phyloP scores from a whole-genome alignment of 2,888 invertebrate genomes.

The Heliconius charithonia region DNA sequence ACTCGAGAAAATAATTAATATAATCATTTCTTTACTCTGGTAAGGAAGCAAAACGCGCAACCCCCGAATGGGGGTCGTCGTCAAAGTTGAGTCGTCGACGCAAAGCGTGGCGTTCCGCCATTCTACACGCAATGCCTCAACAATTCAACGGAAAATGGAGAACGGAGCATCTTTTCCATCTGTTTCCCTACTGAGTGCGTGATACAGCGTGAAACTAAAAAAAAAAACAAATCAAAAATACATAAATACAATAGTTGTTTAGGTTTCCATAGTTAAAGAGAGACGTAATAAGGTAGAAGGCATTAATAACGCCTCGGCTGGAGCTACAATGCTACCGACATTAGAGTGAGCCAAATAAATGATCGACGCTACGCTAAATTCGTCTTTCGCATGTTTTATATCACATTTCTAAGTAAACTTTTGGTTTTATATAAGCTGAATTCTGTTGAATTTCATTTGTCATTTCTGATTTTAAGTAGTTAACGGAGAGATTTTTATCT shows the following conservation, averaged over 20 bases:
- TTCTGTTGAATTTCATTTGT: background rate
- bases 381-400: constrained; percentile 23
- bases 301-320: constrained; percentile 22
- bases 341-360: constrained; percentile 29
- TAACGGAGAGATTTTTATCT: too few relatives aligned
- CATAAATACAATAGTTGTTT: background rate
- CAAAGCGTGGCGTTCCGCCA: background rate
- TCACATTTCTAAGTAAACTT: constrained; percentile 11
- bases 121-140: background rate
- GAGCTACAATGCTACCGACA: constrained; percentile 23
- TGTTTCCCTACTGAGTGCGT: background rate
- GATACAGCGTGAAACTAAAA: background rate
- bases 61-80: too few relatives aligned
- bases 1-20: background rate
- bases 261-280: constrained; percentile 11
- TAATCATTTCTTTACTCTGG: background rate
- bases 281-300: constrained; percentile 17
- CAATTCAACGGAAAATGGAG: background rate
- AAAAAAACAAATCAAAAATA: background rate
- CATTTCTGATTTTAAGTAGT: too few relatives aligned
- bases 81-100: background rate
- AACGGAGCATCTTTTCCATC: background rate
- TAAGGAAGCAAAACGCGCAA: background rate
- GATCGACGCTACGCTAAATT: constrained; percentile 25
- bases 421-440: background rate